These are phyloP conservation scores for Diplodus sargus DNA, from an alignment of 2,797 vertebrate genomes.

Conservation along the genomic window DNA sequence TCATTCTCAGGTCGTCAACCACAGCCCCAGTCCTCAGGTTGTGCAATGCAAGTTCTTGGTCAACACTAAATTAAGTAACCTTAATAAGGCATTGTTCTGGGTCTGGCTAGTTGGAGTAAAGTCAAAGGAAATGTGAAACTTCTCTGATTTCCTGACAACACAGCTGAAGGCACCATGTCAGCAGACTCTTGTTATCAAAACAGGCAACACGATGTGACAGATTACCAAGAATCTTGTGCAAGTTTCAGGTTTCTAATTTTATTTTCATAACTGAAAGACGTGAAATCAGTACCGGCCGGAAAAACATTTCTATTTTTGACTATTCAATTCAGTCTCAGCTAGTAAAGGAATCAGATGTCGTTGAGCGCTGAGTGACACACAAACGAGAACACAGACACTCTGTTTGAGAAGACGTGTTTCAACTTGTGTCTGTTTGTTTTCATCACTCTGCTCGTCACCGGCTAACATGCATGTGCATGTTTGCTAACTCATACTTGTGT, in stretches of 20 bases:
- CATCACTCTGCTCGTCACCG: not conserved
- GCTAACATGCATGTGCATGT: conserved; percentile 26
- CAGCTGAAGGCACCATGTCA: conserved; percentile 17
- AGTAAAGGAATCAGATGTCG: not conserved
- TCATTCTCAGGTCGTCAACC: too few relatives aligned
- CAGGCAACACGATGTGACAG: not conserved
- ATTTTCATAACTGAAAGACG: conserved; percentile 13
- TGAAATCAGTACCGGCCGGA: conserved; percentile 22
- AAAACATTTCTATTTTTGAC: not conserved
- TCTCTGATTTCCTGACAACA: conserved; percentile 4
- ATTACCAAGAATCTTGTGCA: conserved; percentile 17
- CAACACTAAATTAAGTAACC: too few relatives aligned
- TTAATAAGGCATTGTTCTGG: too few relatives aligned
- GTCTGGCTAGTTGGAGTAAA: too few relatives aligned
- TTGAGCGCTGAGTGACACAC: not conserved
- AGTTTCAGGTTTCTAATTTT: conserved; percentile 14
- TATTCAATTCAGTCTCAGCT: not conserved
- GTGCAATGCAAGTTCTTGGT: too few relatives aligned
- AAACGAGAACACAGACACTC: not conserved
- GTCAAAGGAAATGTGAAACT: not conserved
- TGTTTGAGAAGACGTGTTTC: conserved; percentile 15
- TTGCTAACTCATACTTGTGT: not conserved
- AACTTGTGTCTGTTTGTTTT: conserved; percentile 28
- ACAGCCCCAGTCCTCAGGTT: too few relatives aligned
- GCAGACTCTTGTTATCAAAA: not conserved